Base-by-base conservation (phyloP, 2,888 invertebrate genomes). In the Imbricaverruca yamaguchii region DNA sequence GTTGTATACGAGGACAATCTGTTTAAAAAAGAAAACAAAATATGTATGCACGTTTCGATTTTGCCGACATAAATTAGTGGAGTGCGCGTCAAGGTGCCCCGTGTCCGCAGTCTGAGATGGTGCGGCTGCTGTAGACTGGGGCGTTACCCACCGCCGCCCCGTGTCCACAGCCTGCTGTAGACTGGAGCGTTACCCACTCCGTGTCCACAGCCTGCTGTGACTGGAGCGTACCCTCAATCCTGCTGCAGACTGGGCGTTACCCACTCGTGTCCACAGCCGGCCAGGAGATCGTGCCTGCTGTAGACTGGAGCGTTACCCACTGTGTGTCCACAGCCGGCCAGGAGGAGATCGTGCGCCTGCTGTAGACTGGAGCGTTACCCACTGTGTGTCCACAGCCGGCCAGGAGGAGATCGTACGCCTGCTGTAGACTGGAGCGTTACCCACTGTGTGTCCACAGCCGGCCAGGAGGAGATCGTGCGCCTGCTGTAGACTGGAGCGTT, bases 251-350 rank as follows among this genome's bases (percentile, higher is more conserved):
- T 39, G 39, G 39, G 39, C 39, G 39, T 0, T 18, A 2, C 39
- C 25, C 78, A 23, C 83, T 85, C 69, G 39, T 69, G 6, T 69
- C 39, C 39, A 13, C 86, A 88, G 99, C 99, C 85, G 99, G 99
- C 39, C 98, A 99, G 89, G 95, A 96, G 84, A 97, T 99, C 59
- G 82, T 94, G 93, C 87, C 91, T 98, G 83, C 90, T 99, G 83
- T 93, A 98, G 82, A 39, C 39, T 1, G 39, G 39, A 39, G 39
- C 39, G 39, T 39, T 39, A 39, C 39, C 39, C 39, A 39, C 95
- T 23, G 18, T 0, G 18, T 39, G 39, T 39, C 11, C n/a, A 18
- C 86, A 88, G 99, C 99, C 85, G 99, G 99, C 39, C 98, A 99
- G 89, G 95, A 96, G 87, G 93, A 96, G 84, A 39, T 39, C 39